Evolutionary conservation across 2,113 vertebrate genomes (phyloP).

Genomic region (Megalops atlanticus): DNA sequence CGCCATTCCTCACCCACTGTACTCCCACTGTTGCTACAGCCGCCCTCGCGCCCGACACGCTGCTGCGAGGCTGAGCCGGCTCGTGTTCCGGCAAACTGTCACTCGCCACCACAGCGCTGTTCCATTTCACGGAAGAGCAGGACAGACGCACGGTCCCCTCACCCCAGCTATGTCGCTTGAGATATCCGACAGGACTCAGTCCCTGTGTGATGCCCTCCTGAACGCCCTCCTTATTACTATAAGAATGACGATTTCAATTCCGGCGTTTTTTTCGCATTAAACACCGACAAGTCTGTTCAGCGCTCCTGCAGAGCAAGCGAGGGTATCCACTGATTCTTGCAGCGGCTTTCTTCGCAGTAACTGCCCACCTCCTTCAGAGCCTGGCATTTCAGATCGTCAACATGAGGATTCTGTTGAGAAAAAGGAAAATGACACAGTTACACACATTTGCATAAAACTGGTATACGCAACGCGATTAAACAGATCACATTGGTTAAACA

Average conservation of each 20-base stretch:
- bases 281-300: slow-evolving; percentile 56
- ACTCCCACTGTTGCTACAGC: neutral
- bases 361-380: slow-evolving; percentile 78
- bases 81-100: neutral
- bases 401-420: slow-evolving; percentile 75
- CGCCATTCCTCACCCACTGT: neutral
- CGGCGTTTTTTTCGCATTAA: neutral
- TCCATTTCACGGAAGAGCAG: neutral
- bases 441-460: neutral
- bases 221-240: neutral
- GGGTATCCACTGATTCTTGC: slow-evolving; percentile 86
- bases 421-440: neutral
- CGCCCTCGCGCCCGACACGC: neutral
- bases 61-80: neutral
- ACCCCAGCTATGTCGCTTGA: neutral
- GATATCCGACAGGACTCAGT: neutral
- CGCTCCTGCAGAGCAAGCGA: slow-evolving; percentile 80
- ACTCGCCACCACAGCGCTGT: neutral
- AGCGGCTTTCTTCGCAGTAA: slow-evolving; percentile 84
- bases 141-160: neutral
- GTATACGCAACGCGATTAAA: no score
- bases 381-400: slow-evolving; percentile 74
- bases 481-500: neutral
- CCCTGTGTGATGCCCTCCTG: neutral
- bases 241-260: slow-evolving; percentile 4